These are phyloP conservation scores for Schizothorax lantsangensis DNA, from an alignment of 2,797 vertebrate genomes.

Conservation along the genomic window DNA sequence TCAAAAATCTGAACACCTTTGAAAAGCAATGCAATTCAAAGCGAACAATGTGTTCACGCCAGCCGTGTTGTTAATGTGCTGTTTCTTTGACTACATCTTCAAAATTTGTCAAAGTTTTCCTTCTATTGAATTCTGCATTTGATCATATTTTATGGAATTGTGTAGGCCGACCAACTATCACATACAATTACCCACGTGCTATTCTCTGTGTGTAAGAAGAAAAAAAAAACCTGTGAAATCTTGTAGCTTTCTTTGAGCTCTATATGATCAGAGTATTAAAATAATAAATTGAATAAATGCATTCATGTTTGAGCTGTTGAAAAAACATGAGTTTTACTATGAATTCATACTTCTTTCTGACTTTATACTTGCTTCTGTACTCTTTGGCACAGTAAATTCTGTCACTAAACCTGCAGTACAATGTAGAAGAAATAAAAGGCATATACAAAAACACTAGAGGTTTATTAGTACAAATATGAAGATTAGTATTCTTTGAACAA, in stretches of 20 bases:
- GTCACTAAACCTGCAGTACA: neutral
- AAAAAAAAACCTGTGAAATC: neutral
- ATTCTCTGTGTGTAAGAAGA: neutral
- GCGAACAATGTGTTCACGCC: neutral
- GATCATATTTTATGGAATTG: conserved; percentile 35
- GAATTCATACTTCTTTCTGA: neutral
- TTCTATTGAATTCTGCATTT: conserved; percentile 28
- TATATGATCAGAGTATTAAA: conserved; percentile 1
- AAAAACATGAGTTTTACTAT: neutral
- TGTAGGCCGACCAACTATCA: conserved; percentile 26
- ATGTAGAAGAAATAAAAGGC: neutral
- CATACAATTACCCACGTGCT: conserved; percentile 5
- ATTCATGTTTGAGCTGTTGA: neutral
- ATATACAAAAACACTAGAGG: neutral
- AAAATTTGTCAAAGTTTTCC: conserved; percentile 37
- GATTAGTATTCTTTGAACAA: neutral
- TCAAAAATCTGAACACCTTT: neutral
- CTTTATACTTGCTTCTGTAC: neutral
- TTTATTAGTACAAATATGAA: neutral
- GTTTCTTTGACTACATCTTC: conserved; percentile 28
- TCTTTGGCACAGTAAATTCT: neutral
- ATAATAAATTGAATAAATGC: conserved; percentile 9
- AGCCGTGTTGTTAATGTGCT: conserved; percentile 9
- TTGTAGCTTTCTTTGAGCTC: conserved; percentile 23
- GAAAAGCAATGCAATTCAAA: neutral